Conservation (phyloP, 2,113 vertebrate genomes). For the Paramormyrops kingsleyae region DNA sequence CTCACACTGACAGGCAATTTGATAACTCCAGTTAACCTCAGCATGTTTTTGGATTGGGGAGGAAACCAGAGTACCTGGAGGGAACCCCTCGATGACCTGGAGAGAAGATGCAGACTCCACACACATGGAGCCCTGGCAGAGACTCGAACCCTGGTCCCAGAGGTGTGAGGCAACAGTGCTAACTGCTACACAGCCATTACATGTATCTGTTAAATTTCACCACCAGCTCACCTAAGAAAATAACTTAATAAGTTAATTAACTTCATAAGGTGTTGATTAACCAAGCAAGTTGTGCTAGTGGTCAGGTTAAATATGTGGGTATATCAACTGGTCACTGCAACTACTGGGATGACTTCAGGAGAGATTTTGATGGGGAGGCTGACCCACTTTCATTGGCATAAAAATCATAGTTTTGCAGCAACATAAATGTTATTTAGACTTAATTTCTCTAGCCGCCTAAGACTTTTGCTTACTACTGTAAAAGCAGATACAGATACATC, state of each 20-base stretch:
- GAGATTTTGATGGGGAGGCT: not conserved
- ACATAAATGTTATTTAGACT: not conserved
- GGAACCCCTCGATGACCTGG: no score
- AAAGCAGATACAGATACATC: not conserved
- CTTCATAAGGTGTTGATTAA: not conserved
- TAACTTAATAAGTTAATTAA: not conserved
- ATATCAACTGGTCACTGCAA: not conserved
- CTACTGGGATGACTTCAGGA: not conserved
- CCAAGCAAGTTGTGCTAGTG: not conserved
- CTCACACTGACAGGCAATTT: no score
- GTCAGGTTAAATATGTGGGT: not conserved
- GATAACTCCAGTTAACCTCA: no score
- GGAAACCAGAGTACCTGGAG: no score
- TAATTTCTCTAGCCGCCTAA: not conserved
- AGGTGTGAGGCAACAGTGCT: no score
- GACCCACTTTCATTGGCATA: not conserved
- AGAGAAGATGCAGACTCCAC: no score
- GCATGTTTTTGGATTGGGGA: no score
- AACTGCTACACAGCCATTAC: not conserved
- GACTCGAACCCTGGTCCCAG: no score
- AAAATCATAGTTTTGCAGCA: not conserved
- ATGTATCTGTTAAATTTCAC: not conserved
- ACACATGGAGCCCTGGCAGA: no score
- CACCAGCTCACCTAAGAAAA: not conserved
- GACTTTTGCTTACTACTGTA: not conserved